phyloP scores from a whole-genome alignment of 2,888 invertebrate species.

The Idaea aversata region DNA sequence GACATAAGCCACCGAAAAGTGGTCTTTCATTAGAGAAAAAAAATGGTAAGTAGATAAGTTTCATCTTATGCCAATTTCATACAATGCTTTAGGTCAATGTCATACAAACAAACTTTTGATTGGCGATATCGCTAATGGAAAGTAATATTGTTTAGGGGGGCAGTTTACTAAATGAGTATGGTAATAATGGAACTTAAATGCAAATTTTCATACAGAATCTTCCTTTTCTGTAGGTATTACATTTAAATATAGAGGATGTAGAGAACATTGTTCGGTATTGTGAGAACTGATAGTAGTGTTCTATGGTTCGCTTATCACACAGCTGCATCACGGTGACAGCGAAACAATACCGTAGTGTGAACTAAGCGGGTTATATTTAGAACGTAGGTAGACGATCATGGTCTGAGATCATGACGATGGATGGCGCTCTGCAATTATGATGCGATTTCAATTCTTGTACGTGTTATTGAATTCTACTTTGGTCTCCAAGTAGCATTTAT shows the following conservation, averaged over 20 bases:
- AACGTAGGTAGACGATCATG: slow-evolving; percentile 20
- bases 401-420: slow-evolving; percentile 8
- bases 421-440: slow-evolving; percentile 33
- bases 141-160: too few relatives aligned
- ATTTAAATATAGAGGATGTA: not conserved
- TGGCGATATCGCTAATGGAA: too few relatives aligned
- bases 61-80: too few relatives aligned
- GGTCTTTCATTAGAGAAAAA: too few relatives aligned
- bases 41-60: too few relatives aligned
- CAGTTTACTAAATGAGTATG: too few relatives aligned
- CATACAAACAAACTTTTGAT: too few relatives aligned
- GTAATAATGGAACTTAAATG: not conserved
- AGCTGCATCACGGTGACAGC: slow-evolving; percentile 33
- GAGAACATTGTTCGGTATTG: not conserved
- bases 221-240: slow-evolving; percentile 18
- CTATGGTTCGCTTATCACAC: slow-evolving; percentile 27
- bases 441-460: slow-evolving; percentile 8
- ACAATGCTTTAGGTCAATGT: too few relatives aligned
- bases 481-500: not conserved
- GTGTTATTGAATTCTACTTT: not conserved
- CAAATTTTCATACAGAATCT: not conserved
- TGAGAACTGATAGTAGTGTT: slow-evolving; percentile 15
- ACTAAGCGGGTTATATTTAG: slow-evolving; percentile 52
- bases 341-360: slow-evolving; percentile 42
- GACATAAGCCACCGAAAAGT: too few relatives aligned